Base-by-base conservation (phyloP, 1,140 invertebrate species). In the Drosophila rhopaloa region DNA sequence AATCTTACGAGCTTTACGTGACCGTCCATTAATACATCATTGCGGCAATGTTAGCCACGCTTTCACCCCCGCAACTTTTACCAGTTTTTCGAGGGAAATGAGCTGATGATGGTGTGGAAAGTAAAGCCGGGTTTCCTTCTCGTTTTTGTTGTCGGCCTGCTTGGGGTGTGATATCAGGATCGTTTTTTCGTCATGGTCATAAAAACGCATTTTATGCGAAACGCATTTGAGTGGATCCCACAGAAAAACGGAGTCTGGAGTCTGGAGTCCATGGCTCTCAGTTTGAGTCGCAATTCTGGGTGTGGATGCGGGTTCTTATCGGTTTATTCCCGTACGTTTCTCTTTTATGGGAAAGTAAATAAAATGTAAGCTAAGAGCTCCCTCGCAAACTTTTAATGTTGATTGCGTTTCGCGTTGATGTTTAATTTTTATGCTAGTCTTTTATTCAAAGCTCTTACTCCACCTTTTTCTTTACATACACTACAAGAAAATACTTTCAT, bases 121-220 rank as follows among this genome's bases (percentile, higher is more conserved):
- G 67, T 16, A 44, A 70, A 48, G 61, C 61, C 61, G 29, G 19
- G 32, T n/a, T 43, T 65, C 43, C 47, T 14, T n/a, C 19, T 44
- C 14, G 11, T 6, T 27, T 11, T 68, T 9, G 14, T 24, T 6
- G 19, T 29, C 24, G 44, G 47, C 62, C 59, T 62, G 56, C 38
- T 48, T 32, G 38, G 56, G 47, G 50, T 76, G 62, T 58, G 47
- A 63, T 78, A 53, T 73, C 80, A 62, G 83, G 68, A 66, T 82
- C 65, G 76, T 32, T 82, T 82, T 85, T 86, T 86, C 76, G 83
- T 88, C 81, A 84, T 72, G 81, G 84, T 74, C 83, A 88, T 88
- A 88, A 86, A 86, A 86, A 86, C 82, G 82, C 83, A 86, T 82
- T 86, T 89, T 89, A 89, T 89, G 84, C 79, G 84, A 89, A 88